Evolutionary conservation across 2,888 invertebrate genomes (phyloP), one percentile per base, ranked within the genome.

Genomic region (Pseudolycoriella hygida): DNA sequence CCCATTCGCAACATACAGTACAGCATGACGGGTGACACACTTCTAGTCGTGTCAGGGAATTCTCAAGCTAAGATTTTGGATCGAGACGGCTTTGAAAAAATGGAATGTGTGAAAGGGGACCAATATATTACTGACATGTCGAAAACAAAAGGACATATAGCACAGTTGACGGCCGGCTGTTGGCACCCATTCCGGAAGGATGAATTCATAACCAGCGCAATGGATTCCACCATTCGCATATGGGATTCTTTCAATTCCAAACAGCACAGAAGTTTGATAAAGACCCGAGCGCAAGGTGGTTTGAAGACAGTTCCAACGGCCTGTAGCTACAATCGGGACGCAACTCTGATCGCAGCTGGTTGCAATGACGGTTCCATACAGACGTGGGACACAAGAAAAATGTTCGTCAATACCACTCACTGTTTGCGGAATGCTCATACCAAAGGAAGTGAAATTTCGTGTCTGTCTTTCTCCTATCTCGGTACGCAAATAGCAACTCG

Each of bases 41-140:
- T 98, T 45, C 69, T 98, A 11, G 89, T 98, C 0, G 76, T 94
- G 42, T 85, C 93, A 3, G 97, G 96, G 0, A 80, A 89, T 38
- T 82, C 87, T 0, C 88, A 89, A 60, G 90, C 94, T 0, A 96
- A 96, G 66, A 82, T 97, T 1, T 66, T 97, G 12, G 94, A 94
- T 57, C 69, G 96, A 18, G 96, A 97, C 59, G 96, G 96, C 1
- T 88, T 89, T 55, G 93, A 93, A 57, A 77, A 87, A 47, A 71
- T 90, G 39, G 90, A 94, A 65, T 93, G 93, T 56, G 80, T 86
- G 0, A 93, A 92, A 63, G 97, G 94, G 1, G 92, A 93, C 63
- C 90, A 89, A 60, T 98, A 98, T 56, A 85, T 99, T 17, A 81
- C 81, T 1, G 97, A 98, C 60, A 88, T 92, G 80, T 80, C 86